Conservation (phyloP, 35 echinoderm and acorn worm species). For the Apostichopus californicus region DNA sequence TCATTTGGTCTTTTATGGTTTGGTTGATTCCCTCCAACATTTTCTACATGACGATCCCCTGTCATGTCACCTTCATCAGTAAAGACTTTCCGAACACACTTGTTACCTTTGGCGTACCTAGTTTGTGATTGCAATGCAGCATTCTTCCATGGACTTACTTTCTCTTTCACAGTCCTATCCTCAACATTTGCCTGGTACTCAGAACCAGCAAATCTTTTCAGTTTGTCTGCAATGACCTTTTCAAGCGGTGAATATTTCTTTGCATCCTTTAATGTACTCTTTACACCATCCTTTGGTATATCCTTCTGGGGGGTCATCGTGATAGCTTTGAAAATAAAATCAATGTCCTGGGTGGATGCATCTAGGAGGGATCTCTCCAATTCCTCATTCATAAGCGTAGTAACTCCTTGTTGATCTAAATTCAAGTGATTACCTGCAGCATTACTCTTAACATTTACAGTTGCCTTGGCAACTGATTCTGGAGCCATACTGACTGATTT, state of each 20-base stretch:
- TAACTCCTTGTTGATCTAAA: slow-evolving; percentile 18
- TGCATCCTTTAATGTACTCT: background rate
- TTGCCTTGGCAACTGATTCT: background rate
- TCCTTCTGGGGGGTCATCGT: slow-evolving; percentile 34
- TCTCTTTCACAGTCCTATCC: background rate
- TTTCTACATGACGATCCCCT: background rate
- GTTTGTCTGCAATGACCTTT: slow-evolving; percentile 10
- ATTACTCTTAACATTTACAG: background rate
- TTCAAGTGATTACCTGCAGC: background rate
- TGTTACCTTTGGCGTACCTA: background rate
- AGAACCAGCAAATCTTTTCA: background rate
- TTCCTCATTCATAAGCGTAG: slow-evolving; percentile 13
- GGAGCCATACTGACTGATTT: background rate
- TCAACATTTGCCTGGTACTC: background rate
- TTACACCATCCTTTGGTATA: background rate
- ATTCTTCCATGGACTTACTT: slow-evolving; percentile 34
- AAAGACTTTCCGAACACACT: slow-evolving; percentile 35
- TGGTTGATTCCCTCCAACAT: background rate
- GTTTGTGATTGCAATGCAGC: slow-evolving; percentile 9
- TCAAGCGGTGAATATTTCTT: slow-evolving; percentile 13
- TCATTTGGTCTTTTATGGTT: background rate
- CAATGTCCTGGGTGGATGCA: slow-evolving; percentile 38
- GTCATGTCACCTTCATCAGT: background rate
- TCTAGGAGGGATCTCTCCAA: slow-evolving; percentile 18
- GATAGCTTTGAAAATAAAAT: slow-evolving; percentile 39